Base-by-base conservation (phyloP, 2,797 vertebrate genomes). In the Alauda arvensis region DNA sequence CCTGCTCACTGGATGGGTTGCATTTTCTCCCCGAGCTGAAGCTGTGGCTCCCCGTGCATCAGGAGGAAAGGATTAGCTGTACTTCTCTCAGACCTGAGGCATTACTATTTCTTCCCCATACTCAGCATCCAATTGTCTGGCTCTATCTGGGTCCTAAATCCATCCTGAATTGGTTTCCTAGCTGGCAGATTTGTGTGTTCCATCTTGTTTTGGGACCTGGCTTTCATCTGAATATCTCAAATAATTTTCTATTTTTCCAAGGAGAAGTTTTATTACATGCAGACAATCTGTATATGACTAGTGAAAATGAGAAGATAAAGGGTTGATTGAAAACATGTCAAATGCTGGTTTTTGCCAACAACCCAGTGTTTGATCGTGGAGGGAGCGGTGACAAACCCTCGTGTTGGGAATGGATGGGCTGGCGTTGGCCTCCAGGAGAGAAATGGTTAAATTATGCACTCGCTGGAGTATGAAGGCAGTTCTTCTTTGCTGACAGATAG, bases 381-480 rank as follows among this genome's bases (percentile, higher is more conserved):
- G n/a, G 83, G 83, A 85, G 84, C 88, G 39, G 71, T 78, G 76
- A 81, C 83, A 91, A 90, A 92, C 79, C 72, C 76, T 55, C 3
- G 4, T 23, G 40, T n/a, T 70, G 51, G 45, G 79, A 91, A 94
- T 88, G 80, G 72, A 89, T 88, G 92, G 90, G 76, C 65, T 90
- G 3, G 28, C 24, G 6, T 70, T 91, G 66, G 88, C 74, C 95
- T 95, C 96, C 33, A 95, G 98, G 96, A 96, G 97, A 97, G 97
- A 97, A 98, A 98, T 97, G 97, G 98, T 98, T 99, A 99, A 98
- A 97, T 97, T 95, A 95, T 97, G 97, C 97, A 97, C 97, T 98
- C 97, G 97, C 96, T 97, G 96, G 97, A 98, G 98, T 98, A 98
- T 98, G 98, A 98, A 98, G 98, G 98, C 98, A 98, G 98, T 98